Evolutionary conservation across 2,797 vertebrate species (phyloP), one percentile per base, ranked within the genome.

Genomic region (Bucorvus abyssinicus): DNA sequence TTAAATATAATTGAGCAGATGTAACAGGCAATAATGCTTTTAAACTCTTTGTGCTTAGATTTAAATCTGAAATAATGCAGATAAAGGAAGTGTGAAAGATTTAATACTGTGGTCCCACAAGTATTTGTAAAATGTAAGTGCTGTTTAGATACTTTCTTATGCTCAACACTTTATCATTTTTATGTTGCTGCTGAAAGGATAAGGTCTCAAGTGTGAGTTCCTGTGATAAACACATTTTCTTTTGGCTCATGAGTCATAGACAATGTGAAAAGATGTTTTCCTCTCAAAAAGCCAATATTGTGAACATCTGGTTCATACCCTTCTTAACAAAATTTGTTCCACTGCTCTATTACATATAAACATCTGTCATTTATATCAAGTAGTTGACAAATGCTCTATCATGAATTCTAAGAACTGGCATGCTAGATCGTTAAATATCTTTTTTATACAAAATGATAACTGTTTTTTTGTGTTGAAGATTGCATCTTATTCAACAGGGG

Each of bases 281-380:
- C 96, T 97, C 90, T 95, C 74, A 64, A 95, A 97, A 96, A 91
- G 60, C 90, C 95, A 97, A 94, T 95, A 93, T 82, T 92, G 93
- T 91, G 96, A 98, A 98, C 98, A 98, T 98, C 97, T 98, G 98
- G 97, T 92, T 96, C 96, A 95, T 97, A 97, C 95, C 87, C 93
- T 95, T 97, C 97, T 95, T 96, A 97, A 97, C 95, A 87, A 97
- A 97, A 97, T 98, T 97, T 95, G 96, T 97, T 98, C 97, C 97
- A 97, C 95, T 83, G 92, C 84, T 97, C 97, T 94, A 93, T 97
- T 97, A 96, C 97, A 96, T 96, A 96, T 96, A 97, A 98, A 97
- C 97, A 98, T 97, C 97, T 98, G 98, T 97, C 97, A 97, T 97
- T 97, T 97, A 96, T 94, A 96, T 97, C 97, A 97, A 97, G 89